phyloP scores from a whole-genome alignment of 2,113 vertebrate species.

The Haemorhous mexicanus region DNA sequence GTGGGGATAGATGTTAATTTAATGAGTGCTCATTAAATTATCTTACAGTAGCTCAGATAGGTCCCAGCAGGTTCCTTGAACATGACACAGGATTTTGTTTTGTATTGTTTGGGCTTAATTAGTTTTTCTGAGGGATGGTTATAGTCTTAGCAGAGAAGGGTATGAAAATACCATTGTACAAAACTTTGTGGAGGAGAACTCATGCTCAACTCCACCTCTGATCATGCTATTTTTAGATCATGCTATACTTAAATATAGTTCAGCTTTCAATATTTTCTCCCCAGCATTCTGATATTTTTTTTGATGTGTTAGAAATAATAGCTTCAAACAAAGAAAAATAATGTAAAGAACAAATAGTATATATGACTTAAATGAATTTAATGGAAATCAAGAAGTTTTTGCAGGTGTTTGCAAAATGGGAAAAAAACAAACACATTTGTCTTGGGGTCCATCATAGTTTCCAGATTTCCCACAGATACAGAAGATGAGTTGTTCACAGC shows the following conservation, averaged over 20 bases:
- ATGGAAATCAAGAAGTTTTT: neutral
- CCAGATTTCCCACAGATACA: neutral
- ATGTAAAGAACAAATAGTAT: neutral
- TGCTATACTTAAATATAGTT: neutral
- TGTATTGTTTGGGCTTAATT: constrained; percentile 44
- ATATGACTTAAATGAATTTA: neutral
- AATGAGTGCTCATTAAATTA: constrained; percentile 64
- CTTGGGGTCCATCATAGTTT: neutral
- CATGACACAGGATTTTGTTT: constrained; percentile 48
- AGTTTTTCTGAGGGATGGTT: constrained; percentile 39
- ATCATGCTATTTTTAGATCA: neutral
- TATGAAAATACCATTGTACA: neutral
- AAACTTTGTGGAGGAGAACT: neutral
- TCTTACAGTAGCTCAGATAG: constrained; percentile 38
- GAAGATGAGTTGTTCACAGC: neutral
- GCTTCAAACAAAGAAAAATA: neutral
- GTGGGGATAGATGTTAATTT: constrained; percentile 60
- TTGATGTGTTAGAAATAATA: neutral
- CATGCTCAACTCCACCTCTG: neutral
- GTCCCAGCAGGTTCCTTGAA: constrained; percentile 51
- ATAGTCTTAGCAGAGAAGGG: neutral
- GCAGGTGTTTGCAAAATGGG: neutral
- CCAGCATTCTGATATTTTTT: neutral
- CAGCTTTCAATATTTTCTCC: neutral
- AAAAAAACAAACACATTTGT: neutral